A percentile compares a stretch with the other conserved stretches of the same genome.
Conservation (phyloP, 2,797 vertebrate genomes). For the Sandelia bainsii region DNA sequence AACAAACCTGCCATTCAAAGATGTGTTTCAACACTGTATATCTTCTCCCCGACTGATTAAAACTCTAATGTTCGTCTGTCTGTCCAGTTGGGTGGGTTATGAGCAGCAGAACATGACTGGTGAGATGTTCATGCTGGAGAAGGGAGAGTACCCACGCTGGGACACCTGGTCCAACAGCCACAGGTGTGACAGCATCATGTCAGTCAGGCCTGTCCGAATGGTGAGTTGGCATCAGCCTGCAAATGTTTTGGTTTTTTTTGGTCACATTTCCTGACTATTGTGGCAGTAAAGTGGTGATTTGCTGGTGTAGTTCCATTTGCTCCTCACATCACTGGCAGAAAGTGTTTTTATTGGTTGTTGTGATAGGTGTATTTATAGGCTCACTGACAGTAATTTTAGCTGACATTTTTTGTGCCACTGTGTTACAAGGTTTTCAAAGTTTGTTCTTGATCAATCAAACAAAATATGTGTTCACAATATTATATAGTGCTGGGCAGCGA, state of each 20-base stretch:
- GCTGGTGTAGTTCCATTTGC: background rate
- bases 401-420: no score
- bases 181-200: slow-evolving; percentile 87
- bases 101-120: slow-evolving; percentile 87
- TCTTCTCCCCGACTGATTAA: background rate
- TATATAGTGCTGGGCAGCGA: no score
- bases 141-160: slow-evolving; percentile 90
- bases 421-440: no score
- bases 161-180: slow-evolving; percentile 91
- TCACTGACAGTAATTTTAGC: no score
- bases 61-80: background rate
- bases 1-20: background rate
- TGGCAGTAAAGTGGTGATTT: background rate
- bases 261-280: background rate
- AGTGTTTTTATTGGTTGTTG: background rate
- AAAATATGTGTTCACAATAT: background rate
- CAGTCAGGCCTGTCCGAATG: slow-evolving; percentile 86
- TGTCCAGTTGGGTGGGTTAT: slow-evolving; percentile 86
- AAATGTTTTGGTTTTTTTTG: background rate
- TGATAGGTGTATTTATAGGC: no score
- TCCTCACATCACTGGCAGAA: background rate
- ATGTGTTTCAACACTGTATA: background rate
- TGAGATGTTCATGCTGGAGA: slow-evolving; percentile 91
- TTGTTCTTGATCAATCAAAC: background rate
- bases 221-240: slow-evolving; percentile 67